Base-by-base conservation (phyloP, 2,888 invertebrate genomes). In the Nebria salina region DNA sequence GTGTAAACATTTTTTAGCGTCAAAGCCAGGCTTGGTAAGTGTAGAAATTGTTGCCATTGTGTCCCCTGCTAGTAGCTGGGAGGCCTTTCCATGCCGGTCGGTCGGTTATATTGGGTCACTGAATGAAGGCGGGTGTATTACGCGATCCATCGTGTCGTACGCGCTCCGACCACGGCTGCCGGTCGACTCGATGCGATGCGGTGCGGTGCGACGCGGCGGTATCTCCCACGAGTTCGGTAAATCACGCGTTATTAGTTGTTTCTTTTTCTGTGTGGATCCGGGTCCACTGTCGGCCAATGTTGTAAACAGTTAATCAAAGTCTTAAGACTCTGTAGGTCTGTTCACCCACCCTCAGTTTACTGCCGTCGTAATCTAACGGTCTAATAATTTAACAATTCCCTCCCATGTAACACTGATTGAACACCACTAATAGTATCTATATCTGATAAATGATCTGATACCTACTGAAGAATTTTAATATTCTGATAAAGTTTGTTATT, bases 161-260 rank as follows among this genome's bases (percentile, higher is more conserved):
- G 9, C 68, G 15, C 34, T 34, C 34, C 34, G 34, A 34, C 34
- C 34, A 34, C 34, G 34, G 34, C 5, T 1, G 34, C 5, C 34
- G 34, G 34, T 34, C 34, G 34, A 34, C 34, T 2, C 34, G 54
- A 13, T 8, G 15, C 68, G 15, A 2, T 9, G 15, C 20, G 20
- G 20, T 20, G 20, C 20, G 20, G 20, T 20, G 34, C 34, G 54
- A 13, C 54, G 15, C 68, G 15, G n/a, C 25, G 15, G 68, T 68
- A 15, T 25, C 68, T 68, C 68, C 68, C 68, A 7, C 15, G 25
- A 25, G 25, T 25, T 15, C 25, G 8, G n/a, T 68, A 68, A 68
- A 68, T 68, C 68, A 68, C 68, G 2, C 25, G 68, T 68, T 68
- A 68, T 68, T 68, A 68, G 68, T 25, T 68, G 68, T 68, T 68